These are phyloP conservation scores for Aplodontia rufa DNA, from an alignment of 2,113 vertebrate species.

Conservation along the genomic window DNA sequence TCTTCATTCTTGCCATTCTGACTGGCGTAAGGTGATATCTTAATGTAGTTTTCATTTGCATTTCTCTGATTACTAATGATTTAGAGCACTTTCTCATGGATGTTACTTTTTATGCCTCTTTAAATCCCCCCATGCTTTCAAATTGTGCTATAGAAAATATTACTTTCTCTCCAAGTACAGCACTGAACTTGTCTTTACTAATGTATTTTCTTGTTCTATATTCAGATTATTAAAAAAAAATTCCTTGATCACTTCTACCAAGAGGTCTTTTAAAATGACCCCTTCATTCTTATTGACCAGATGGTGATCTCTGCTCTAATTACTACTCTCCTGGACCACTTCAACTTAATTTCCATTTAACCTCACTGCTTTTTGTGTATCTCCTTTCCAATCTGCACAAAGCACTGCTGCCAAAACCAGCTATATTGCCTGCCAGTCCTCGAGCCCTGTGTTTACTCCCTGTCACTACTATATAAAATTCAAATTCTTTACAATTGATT, in stretches of 20 bases:
- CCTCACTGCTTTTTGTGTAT: background rate
- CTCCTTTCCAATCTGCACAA: constrained; percentile 29
- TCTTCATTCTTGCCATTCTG: too few species aligned
- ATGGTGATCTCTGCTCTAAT: background rate
- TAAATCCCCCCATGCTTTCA: background rate
- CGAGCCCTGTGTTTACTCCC: background rate
- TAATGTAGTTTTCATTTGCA: too few species aligned
- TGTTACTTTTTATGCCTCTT: background rate
- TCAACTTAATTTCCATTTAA: constrained; percentile 43
- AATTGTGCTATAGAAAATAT: background rate
- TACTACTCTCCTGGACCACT: background rate
- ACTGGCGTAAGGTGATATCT: too few species aligned
- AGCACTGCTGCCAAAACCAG: constrained; percentile 23
- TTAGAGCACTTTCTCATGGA: too few species aligned
- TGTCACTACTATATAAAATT: constrained; percentile 40
- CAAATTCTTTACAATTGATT: constrained; percentile 45
- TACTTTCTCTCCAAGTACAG: background rate
- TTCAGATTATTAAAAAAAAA: background rate
- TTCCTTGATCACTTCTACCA: background rate
- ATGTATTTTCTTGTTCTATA: background rate
- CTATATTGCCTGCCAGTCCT: background rate
- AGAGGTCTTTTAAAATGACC: background rate
- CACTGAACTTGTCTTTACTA: background rate
- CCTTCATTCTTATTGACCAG: background rate
- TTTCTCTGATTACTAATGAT: too few species aligned